Percentiles rank a stretch among this genome's conserved stretches.
phyloP scores from a whole-genome alignment of 2,888 invertebrate species.

The Drosophila acutilabella region DNA sequence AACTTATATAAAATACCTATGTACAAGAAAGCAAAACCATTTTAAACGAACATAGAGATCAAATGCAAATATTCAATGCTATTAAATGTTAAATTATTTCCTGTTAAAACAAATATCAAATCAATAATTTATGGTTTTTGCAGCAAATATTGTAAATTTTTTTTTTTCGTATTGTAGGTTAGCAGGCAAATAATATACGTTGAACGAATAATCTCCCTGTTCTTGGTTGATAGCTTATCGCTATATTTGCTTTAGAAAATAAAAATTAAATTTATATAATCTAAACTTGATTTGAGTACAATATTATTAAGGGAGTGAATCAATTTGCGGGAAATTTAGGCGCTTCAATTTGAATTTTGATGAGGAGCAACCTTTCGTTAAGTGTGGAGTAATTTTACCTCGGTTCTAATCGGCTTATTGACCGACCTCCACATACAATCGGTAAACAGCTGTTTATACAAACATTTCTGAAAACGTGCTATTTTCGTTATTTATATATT shows the following conservation, averaged over 20 bases:
- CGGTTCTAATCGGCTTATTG: constrained; percentile 8
- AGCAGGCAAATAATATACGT: constrained; percentile 49
- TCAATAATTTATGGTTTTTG: constrained; percentile 51
- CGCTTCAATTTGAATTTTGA: not conserved
- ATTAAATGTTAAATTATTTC: constrained; percentile 73
- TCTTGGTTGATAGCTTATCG: constrained; percentile 41
- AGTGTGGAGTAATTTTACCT: not conserved
- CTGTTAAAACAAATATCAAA: constrained; percentile 56
- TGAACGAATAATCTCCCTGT: constrained; percentile 46
- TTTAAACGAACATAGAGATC: constrained; percentile 38
- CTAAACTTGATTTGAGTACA: constrained; percentile 6
- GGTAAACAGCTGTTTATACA: constrained; percentile 39
- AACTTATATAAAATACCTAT: constrained; percentile 47
- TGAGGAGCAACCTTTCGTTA: not conserved
- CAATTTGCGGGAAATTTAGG: not conserved
- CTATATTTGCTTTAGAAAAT: constrained; percentile 41
- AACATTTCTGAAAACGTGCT: constrained; percentile 45
- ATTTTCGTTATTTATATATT: not conserved
- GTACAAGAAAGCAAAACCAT: constrained; percentile 40
- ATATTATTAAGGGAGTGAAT: not conserved
- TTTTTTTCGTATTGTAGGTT: constrained; percentile 61
- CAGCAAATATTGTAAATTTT: constrained; percentile 56
- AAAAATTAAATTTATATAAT: constrained; percentile 33
- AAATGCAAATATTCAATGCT: constrained; percentile 61
- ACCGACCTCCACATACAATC: constrained; percentile 21